A percentile compares a stretch with the other conserved stretches of the same genome.
Evolutionary conservation across 2,797 vertebrate species (phyloP).

Genomic region (Cirrhinus molitorella): DNA sequence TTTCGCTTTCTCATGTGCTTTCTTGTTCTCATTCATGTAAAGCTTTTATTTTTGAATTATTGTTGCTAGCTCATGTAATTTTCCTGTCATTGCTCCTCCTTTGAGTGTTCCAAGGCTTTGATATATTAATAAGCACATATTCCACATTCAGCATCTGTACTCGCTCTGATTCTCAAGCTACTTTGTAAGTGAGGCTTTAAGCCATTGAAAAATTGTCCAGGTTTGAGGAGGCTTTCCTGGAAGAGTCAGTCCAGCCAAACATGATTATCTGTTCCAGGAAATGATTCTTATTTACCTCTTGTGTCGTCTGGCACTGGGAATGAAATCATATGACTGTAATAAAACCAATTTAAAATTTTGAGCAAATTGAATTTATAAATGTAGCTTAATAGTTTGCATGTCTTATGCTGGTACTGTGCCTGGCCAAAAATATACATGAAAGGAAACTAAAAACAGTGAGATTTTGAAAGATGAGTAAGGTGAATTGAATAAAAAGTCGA

Average conservation of each 20-base stretch:
- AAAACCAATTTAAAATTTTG: not conserved
- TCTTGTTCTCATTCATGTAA: not conserved
- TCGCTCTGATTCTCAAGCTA: not conserved
- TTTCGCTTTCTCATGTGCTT: not conserved
- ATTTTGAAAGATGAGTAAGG: not conserved
- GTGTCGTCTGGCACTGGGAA: not conserved
- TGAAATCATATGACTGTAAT: not conserved
- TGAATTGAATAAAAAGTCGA: not conserved
- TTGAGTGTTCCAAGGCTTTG: not conserved
- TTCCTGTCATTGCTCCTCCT: not conserved
- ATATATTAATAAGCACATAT: not conserved
- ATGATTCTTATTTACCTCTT: not conserved
- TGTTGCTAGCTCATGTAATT: not conserved
- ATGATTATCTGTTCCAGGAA: conserved; percentile 16
- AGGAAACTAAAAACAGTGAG: not conserved
- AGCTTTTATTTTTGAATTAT: not conserved
- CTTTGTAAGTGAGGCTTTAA: not conserved
- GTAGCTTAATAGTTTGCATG: too few relatives aligned
- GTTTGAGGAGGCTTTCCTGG: not conserved
- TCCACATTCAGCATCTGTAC: not conserved
- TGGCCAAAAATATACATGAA: not conserved
- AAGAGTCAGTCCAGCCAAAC: not conserved
- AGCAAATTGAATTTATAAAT: not conserved
- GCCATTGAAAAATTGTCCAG: not conserved
- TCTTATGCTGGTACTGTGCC: not conserved